Evolutionary conservation across 2,797 vertebrate species (phyloP).

Genomic region (Sebastes oblongus): DNA sequence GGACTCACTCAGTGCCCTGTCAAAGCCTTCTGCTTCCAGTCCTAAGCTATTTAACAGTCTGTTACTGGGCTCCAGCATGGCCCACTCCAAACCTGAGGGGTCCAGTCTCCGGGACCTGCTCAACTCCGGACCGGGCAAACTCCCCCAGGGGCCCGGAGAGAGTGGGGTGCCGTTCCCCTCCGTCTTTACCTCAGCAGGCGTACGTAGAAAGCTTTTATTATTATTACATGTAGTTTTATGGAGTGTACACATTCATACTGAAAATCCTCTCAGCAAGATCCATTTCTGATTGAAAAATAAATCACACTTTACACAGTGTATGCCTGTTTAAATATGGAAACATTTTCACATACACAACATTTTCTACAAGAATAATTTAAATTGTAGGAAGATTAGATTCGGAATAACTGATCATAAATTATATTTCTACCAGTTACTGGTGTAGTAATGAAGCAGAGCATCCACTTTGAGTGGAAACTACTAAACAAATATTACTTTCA

Average conservation of each 20-base stretch:
- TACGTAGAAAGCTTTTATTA: constrained; percentile 68
- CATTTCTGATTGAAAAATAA: neutral
- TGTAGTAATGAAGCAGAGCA: neutral
- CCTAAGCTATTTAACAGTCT: constrained; percentile 99
- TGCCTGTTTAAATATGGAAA: neutral
- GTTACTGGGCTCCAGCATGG: constrained; percentile 90
- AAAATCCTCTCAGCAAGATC: neutral
- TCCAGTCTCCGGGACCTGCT: constrained; percentile 97
- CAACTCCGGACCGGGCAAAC: constrained; percentile 95
- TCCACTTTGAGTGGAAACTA: neutral
- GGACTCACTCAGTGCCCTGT: constrained; percentile 90
- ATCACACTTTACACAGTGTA: neutral
- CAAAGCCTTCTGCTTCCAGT: constrained; percentile 88
- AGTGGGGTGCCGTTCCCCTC: constrained; percentile 94
- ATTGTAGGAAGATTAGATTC: neutral
- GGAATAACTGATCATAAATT: neutral
- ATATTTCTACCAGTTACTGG: constrained; percentile 3
- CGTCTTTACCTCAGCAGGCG: constrained; percentile 91
- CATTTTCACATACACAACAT: neutral
- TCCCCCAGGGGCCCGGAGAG: constrained; percentile 91
- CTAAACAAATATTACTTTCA: neutral
- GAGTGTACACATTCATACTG: neutral
- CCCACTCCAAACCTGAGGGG: constrained; percentile 95
- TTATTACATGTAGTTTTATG: neutral
- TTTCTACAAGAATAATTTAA: neutral